Evolutionary conservation across 1,140 invertebrate genomes (phyloP).

Genomic region (Portunus trituberculatus): DNA sequence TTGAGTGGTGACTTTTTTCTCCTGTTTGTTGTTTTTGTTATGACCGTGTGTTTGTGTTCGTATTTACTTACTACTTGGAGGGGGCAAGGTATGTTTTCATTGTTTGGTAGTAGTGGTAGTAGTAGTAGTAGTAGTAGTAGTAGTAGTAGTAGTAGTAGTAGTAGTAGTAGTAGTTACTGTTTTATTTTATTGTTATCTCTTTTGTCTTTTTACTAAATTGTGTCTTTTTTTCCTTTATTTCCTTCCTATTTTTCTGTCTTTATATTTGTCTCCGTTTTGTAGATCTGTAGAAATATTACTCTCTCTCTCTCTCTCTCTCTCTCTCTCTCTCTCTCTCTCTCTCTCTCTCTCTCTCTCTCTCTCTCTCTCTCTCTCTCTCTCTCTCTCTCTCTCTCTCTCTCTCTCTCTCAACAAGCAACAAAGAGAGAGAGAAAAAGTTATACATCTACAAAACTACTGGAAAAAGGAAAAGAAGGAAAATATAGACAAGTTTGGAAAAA

Average conservation of each 20-base stretch:
- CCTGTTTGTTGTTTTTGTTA: neutral
- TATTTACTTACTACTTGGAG: too few relatives aligned
- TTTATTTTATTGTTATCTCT: neutral
- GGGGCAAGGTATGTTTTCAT: too few relatives aligned
- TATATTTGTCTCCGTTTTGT: neutral
- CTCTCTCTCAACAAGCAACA: neutral
- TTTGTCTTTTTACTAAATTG: neutral
- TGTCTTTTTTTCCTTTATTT: neutral
- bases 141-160: too few relatives aligned
- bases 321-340: neutral
- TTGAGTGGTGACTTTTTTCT: too few relatives aligned
- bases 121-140: too few relatives aligned
- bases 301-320: constrained; percentile 39
- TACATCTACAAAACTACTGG: too few relatives aligned
- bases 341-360: constrained; percentile 5
- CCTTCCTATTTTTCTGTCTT: neutral
- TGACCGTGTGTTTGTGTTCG: too few relatives aligned
- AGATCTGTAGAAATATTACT: neutral
- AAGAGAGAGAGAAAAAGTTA: neutral
- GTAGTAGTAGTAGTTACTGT: too few relatives aligned
- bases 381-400: constrained; percentile 43
- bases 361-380: constrained; percentile 48
- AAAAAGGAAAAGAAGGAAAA: too few relatives aligned
- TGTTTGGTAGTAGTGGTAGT: too few relatives aligned
- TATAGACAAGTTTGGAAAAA: too few relatives aligned